Evolutionary conservation across 2,113 vertebrate species (phyloP).

Genomic region (Tragelaphus strepsiceros): DNA sequence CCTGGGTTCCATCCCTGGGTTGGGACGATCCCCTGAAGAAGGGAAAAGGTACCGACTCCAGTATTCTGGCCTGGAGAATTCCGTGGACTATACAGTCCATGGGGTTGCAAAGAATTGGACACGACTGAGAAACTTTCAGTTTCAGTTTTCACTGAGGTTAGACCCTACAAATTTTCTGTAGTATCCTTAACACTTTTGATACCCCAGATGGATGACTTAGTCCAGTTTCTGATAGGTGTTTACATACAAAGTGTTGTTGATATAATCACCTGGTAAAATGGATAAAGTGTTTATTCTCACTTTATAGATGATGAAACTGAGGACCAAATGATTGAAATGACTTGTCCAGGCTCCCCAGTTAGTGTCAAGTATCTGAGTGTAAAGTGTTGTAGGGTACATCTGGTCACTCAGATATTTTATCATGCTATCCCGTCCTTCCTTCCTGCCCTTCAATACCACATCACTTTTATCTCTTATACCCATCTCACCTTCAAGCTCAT

Average conservation of each 20-base stretch:
- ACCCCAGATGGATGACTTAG: background rate
- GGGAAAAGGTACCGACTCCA: background rate
- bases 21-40: background rate
- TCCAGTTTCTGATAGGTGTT: background rate
- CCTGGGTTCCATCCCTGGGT: background rate
- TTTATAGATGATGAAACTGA: background rate
- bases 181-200: background rate
- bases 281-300: background rate
- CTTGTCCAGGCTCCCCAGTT: background rate
- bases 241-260: background rate
- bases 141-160: background rate
- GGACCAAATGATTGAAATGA: background rate
- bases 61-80: background rate
- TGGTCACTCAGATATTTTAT: background rate
- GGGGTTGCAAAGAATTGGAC: background rate
- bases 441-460: background rate
- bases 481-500: background rate
- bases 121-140: background rate
- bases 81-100: background rate
- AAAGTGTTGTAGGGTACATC: fast-evolving
- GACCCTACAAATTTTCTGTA: background rate
- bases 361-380: background rate
- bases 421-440: background rate
- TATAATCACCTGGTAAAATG: background rate
- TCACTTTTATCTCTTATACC: background rate